A percentile compares a stretch with the other conserved stretches of the same genome.
These are phyloP conservation scores for Hemiscyllium ocellatum DNA, from an alignment of 2,113 vertebrate genomes.

Conservation along the genomic window DNA sequence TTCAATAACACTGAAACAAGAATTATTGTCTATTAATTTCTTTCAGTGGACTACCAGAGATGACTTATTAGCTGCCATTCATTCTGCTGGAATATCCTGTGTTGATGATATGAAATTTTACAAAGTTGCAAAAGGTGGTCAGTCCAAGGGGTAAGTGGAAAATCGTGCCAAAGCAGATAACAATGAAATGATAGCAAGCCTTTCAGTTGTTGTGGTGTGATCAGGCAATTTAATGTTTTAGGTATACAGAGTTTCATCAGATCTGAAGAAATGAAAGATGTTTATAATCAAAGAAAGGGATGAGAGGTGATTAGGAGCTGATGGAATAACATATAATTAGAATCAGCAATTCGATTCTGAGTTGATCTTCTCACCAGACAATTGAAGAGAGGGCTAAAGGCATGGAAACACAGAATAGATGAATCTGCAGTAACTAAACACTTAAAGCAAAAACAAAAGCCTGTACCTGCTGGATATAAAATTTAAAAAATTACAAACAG, in stretches of 20 bases:
- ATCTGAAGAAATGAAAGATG: not conserved
- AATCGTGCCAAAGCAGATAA: not conserved
- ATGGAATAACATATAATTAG: not conserved
- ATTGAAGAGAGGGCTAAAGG: not conserved
- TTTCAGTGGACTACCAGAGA: slow-evolving; percentile 16
- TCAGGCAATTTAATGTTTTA: not conserved
- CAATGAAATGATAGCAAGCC: not conserved
- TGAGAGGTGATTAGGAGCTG: not conserved
- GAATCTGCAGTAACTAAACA: not conserved
- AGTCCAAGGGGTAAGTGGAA: slow-evolving; percentile 26
- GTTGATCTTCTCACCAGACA: not conserved
- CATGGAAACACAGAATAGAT: not conserved
- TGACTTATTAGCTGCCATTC: not conserved
- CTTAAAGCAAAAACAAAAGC: not conserved
- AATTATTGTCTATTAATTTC: not conserved
- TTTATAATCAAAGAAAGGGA: not conserved
- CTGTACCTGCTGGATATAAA: not conserved
- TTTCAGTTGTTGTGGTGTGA: not conserved
- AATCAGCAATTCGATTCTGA: not conserved
- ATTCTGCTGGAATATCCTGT: not conserved
- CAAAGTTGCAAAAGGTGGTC: slow-evolving; percentile 24
- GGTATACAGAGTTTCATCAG: not conserved
- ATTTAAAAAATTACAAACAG: not conserved
- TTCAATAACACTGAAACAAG: not conserved
- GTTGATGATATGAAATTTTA: slow-evolving; percentile 20